phyloP scores from a whole-genome alignment of 2,113 vertebrate genomes.

The Petromus typicus region DNA sequence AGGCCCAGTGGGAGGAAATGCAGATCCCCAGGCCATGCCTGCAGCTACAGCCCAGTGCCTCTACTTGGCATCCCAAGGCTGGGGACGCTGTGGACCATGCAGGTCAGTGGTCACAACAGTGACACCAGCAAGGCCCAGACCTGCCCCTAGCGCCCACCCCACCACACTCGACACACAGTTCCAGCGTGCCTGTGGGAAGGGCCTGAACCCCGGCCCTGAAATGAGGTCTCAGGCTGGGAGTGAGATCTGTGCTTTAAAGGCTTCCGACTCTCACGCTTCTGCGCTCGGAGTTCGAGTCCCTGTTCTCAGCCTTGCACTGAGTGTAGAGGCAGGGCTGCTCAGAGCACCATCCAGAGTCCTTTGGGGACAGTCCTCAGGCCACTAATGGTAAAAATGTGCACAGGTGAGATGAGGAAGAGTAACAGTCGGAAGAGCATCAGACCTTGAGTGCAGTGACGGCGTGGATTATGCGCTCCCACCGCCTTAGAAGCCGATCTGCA shows the following conservation, averaged over 20 bases:
- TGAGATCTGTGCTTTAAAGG: not conserved
- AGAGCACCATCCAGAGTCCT: slow-evolving; percentile 2
- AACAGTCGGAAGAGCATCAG: not conserved
- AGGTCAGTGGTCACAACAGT: too few species aligned
- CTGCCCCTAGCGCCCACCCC: not conserved
- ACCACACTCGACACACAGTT: not conserved
- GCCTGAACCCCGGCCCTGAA: too few species aligned
- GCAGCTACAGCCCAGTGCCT: not conserved
- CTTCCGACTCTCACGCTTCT: not conserved
- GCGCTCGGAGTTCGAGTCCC: not conserved
- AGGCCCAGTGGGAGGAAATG: not conserved
- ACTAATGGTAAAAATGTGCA: not conserved
- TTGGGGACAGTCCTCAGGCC: not conserved
- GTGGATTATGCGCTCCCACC: slow-evolving; percentile 36
- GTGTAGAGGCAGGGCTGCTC: not conserved
- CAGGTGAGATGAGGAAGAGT: not conserved
- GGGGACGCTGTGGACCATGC: not conserved
- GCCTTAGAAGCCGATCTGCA: not conserved
- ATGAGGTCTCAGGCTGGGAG: not conserved
- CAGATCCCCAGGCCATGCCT: not conserved
- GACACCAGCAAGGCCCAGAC: not conserved
- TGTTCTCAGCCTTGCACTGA: not conserved
- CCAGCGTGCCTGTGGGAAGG: not conserved
- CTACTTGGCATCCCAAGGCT: not conserved
- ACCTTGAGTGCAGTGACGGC: not conserved